These are phyloP conservation scores for Lithophane semibrunnea DNA, from an alignment of 2,888 invertebrate genomes.

Conservation along the genomic window DNA sequence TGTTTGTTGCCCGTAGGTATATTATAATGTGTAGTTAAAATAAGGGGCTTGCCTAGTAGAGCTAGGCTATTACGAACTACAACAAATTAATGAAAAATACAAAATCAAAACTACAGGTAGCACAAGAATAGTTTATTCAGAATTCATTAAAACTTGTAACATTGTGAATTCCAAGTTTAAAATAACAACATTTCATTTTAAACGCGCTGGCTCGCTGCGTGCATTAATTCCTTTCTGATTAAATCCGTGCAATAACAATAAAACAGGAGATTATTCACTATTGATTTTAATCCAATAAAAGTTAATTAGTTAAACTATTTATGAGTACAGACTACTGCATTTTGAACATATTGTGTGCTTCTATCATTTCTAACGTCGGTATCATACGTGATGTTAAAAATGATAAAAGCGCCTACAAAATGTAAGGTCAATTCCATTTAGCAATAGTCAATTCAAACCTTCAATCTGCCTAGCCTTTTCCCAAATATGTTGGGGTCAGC, in stretches of 20 bases:
- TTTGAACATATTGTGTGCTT: neutral
- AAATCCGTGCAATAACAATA: constrained; percentile 29
- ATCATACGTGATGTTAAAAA: neutral
- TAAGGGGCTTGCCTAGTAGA: too few species aligned
- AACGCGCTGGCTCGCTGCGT: constrained; percentile 17
- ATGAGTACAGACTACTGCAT: neutral
- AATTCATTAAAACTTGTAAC: constrained; percentile 10
- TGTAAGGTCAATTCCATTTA: neutral
- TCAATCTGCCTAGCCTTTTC: neutral
- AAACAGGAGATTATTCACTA: neutral
- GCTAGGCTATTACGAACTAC: neutral
- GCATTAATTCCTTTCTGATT: constrained; percentile 7
- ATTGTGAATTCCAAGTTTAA: constrained; percentile 3
- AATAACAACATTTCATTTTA: constrained; percentile 22
- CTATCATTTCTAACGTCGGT: neutral
- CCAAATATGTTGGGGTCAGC: neutral
- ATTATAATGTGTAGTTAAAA: neutral
- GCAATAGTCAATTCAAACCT: too few species aligned
- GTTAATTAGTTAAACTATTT: constrained; percentile 7
- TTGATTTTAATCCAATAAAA: constrained; percentile 23
- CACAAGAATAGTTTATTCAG: neutral
- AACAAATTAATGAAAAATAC: too few species aligned
- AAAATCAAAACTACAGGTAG: neutral
- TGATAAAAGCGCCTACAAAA: neutral
- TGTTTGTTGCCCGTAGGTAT: neutral